A percentile compares a stretch with the other conserved stretches of the same genome.
These are phyloP conservation scores for Cyanistes caeruleus DNA, from an alignment of 2,113 vertebrate species.

Conservation along the genomic window DNA sequence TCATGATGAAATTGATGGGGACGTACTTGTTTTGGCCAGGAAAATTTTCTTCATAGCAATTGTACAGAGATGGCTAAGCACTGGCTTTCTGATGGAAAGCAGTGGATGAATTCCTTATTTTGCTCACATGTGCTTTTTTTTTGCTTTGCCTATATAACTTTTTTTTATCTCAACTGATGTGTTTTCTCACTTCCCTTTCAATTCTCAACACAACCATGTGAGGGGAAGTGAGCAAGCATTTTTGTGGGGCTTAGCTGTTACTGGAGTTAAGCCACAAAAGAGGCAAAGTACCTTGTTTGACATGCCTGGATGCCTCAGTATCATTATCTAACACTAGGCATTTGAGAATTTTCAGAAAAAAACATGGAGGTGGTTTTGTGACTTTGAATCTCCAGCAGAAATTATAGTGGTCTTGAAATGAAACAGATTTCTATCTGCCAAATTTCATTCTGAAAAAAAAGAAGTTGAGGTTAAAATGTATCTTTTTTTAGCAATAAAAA, in stretches of 20 bases:
- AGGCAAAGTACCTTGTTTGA: neutral
- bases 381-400: neutral
- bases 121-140: fast-evolving
- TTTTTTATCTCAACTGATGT: neutral
- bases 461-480: neutral
- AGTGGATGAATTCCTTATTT: neutral
- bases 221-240: neutral
- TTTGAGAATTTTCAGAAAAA: neutral
- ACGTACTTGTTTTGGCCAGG: neutral
- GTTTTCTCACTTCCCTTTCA: neutral
- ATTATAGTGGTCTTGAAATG: neutral
- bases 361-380: neutral
- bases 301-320: neutral
- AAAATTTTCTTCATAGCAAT: neutral
- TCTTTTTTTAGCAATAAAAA: neutral
- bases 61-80: neutral
- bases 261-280: neutral
- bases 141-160: neutral
- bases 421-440: neutral
- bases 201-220: neutral
- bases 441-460: neutral
- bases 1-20: neutral
- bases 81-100: neutral
- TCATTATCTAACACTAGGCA: neutral
- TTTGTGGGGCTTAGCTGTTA: neutral